Evolutionary conservation across 2,888 invertebrate species (phyloP), one percentile per base, ranked within the genome.

Genomic region (Chloroclystis v-ata): DNA sequence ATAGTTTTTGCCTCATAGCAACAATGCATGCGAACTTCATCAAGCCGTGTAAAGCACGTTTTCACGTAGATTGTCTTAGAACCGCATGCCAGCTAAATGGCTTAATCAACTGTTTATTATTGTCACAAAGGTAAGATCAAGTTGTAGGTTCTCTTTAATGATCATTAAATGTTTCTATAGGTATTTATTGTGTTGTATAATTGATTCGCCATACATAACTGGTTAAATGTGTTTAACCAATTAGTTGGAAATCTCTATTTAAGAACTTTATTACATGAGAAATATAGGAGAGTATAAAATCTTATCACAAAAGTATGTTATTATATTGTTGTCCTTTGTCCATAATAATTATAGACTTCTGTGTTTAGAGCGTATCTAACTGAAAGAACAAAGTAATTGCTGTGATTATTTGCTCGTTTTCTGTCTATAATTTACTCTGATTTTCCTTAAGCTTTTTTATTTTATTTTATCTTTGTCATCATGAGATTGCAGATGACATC

Each of bases 401-500:
- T 10, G 28, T 28, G 16, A 47, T 43, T 43, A 50, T 43, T 37
- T 47, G 11, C 30, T 50, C 39, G 26, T 43, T 46, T 46, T 38
- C 24, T 35, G 28, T 8, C 35, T 40, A 28, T 33, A 29, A 39
- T 35, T 49, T 20, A 37, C n/a, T 26, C 28, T 13, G 14, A 41
- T 54, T 54, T 49, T 51, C 42, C 46, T 38, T 4, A 20, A 10
- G 41, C 28, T 35, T 33, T 35, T 14, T 28, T 52, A 40, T 35
- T 44, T 56, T 60, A 62, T 60, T n/a, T 32, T 56, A 58, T 56
- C 33, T 38, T 29, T 59, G 47, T 57, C 43, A 51, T 49, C 43
- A 49, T 56, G 60, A 53, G 63, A 67, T 63, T 61, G 60, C 60
- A 49, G 60, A 61, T 63, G 65, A 61, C 68, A 67, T 61, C 28